A percentile compares a stretch with the other conserved stretches of the same genome.
These are phyloP conservation scores for Chloebia gouldiae DNA, from an alignment of 2,113 vertebrate species.

Conservation along the genomic window DNA sequence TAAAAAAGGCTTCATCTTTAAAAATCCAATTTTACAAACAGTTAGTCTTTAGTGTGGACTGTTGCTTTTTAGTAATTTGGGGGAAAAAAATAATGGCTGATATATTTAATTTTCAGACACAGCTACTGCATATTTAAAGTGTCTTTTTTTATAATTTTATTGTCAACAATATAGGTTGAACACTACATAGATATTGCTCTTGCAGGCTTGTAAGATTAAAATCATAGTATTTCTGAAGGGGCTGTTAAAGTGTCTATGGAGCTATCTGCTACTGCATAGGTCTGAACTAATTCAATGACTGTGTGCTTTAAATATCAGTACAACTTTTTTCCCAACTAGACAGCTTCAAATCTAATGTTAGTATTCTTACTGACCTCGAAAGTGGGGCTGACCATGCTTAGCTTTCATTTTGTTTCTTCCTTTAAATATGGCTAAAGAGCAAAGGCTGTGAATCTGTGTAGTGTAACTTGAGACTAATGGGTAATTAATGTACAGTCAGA, in stretches of 20 bases:
- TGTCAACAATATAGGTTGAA: not conserved
- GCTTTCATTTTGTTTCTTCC: not conserved
- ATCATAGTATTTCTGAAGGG: slow-evolving; percentile 17
- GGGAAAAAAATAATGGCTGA: slow-evolving; percentile 56
- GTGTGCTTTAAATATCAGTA: not conserved
- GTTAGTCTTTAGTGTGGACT: slow-evolving; percentile 72
- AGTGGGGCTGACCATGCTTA: not conserved
- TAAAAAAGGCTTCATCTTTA: slow-evolving; percentile 57
- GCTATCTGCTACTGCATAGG: not conserved
- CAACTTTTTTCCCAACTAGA: not conserved
- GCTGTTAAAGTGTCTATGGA: not conserved
- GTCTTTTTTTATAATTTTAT: slow-evolving; percentile 20
- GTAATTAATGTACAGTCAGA: slow-evolving; percentile 22
- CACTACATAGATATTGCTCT: not conserved
- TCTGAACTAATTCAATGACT: not conserved
- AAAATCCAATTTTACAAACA: slow-evolving; percentile 77
- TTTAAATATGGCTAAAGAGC: slow-evolving; percentile 17
- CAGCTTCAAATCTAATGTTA: not conserved
- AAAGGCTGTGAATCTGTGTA: not conserved
- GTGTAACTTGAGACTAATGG: slow-evolving; percentile 21
- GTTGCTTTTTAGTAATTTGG: slow-evolving; percentile 73
- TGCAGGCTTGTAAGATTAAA: not conserved
- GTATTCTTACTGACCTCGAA: not conserved
- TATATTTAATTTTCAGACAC: slow-evolving; percentile 46
- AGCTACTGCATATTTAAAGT: slow-evolving; percentile 1